Conservation (phyloP, 2,113 vertebrate species). For the Eolophus roseicapilla region DNA sequence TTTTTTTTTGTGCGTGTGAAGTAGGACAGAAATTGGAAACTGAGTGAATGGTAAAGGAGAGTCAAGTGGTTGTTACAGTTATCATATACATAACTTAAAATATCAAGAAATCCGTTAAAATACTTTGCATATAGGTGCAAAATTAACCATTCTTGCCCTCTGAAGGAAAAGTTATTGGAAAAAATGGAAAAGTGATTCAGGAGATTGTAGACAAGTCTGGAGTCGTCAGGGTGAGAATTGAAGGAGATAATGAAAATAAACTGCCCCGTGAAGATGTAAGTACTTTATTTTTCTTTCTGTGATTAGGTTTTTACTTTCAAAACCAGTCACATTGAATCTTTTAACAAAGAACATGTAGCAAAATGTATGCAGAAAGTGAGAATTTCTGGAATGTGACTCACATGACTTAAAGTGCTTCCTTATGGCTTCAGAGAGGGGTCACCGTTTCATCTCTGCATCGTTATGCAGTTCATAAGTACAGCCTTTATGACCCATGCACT, state of each 20-base stretch:
- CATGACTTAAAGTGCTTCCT: neutral
- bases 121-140: neutral
- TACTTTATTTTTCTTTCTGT: constrained; percentile 2
- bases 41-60: neutral
- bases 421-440: neutral
- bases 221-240: constrained; percentile 85
- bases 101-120: neutral
- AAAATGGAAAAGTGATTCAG: constrained; percentile 88
- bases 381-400: neutral
- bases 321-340: neutral
- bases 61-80: neutral
- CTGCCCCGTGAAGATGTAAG: constrained; percentile 83
- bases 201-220: constrained; percentile 88
- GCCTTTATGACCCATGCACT: fast-evolving
- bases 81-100: neutral
- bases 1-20: neutral
- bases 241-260: constrained; percentile 86
- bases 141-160: constrained; percentile 62
- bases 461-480: neutral
- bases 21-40: neutral
- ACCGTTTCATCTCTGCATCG: neutral
- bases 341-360: neutral
- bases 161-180: constrained; percentile 87
- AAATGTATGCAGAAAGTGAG: neutral
- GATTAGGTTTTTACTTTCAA: neutral